Conservation (phyloP, 2,797 vertebrate genomes). For the Crossoptilon crossoptilon region DNA sequence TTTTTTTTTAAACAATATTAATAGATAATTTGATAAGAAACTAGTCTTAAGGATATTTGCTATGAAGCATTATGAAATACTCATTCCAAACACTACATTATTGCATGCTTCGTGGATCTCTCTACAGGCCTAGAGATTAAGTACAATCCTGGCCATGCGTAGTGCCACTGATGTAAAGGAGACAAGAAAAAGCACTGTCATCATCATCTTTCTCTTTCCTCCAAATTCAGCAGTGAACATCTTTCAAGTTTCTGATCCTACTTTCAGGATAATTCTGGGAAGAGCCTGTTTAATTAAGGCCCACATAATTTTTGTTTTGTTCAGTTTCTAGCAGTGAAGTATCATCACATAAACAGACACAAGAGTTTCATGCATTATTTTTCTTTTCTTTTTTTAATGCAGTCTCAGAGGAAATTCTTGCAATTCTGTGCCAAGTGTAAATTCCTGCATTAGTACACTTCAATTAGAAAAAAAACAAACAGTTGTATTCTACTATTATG, state of each 20-base stretch:
- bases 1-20: slow-evolving; percentile 4
- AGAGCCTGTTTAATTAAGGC: too few species aligned
- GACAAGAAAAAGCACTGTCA: not conserved
- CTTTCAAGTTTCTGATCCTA: not conserved
- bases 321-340: not conserved
- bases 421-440: not conserved
- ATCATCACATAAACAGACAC: not conserved
- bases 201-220: not conserved
- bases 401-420: not conserved
- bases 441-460: not conserved
- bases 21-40: not conserved
- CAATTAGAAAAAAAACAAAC: not conserved
- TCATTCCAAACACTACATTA: not conserved
- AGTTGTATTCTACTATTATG: not conserved
- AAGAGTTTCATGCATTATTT: not conserved
- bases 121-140: not conserved
- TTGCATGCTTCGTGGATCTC: not conserved
- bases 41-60: not conserved
- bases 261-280: not conserved
- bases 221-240: not conserved
- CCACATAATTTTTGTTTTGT: not conserved
- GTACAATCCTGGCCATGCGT: not conserved
- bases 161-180: not conserved
- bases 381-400: not conserved
- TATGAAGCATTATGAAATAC: not conserved